Percentiles rank a stretch among this genome's conserved stretches.
Conservation (phyloP, 2,888 invertebrate genomes). For the Platypus cylindrus region DNA sequence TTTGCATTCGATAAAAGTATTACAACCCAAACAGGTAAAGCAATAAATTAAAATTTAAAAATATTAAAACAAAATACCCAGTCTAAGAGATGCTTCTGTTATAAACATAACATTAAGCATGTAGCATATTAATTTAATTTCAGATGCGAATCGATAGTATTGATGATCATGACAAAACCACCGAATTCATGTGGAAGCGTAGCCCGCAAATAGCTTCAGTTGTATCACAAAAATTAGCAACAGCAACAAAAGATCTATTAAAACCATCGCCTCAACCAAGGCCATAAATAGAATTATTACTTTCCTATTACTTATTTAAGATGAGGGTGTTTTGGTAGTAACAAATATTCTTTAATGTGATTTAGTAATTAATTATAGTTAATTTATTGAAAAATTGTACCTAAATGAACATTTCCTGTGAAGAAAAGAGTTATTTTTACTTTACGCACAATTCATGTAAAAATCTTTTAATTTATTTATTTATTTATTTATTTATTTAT, state of each 20-base stretch:
- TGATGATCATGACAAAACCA: slow-evolving; percentile 70
- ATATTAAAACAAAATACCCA: too few species aligned
- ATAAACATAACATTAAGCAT: too few species aligned
- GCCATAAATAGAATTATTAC: slow-evolving; percentile 6
- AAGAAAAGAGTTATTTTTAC: too few species aligned
- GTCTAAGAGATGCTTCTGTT: too few species aligned
- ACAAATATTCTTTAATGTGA: not conserved
- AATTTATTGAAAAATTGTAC: too few species aligned
- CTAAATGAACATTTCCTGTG: too few species aligned
- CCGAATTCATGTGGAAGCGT: slow-evolving; percentile 72
- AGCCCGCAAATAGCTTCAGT: slow-evolving; percentile 74
- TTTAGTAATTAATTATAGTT: slow-evolving; percentile 2
- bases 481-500: slow-evolving; percentile 5
- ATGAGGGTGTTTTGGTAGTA: too few species aligned
- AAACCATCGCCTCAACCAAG: slow-evolving; percentile 36
- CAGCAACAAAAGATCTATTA: slow-evolving; percentile 47
- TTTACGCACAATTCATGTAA: too few species aligned
- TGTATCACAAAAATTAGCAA: slow-evolving; percentile 65
- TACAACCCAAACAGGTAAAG: slow-evolving; percentile 76
- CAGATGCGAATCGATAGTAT: slow-evolving; percentile 74
- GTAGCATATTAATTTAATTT: slow-evolving; percentile 19
- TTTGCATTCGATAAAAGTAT: slow-evolving; percentile 69
- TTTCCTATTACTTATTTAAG: not conserved
- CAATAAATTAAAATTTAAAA: not conserved
- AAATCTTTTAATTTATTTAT: too few species aligned